Percentiles rank a stretch among this genome's conserved stretches.
Conservation (phyloP, 2,797 vertebrate species). For the Channallabes apus region DNA sequence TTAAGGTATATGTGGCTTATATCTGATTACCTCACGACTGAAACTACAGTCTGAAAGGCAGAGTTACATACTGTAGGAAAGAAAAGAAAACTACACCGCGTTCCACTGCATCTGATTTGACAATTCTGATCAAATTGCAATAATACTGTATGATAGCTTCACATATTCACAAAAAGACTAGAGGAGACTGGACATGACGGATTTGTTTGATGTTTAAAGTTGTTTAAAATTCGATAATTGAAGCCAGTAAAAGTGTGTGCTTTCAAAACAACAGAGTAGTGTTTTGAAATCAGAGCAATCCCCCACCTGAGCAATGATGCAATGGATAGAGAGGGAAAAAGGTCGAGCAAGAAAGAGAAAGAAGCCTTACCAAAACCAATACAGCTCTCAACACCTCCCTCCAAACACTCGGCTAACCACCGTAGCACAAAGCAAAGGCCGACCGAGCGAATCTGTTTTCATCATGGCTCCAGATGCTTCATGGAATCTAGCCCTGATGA, state of each 20-base stretch:
- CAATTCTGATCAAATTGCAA: slow-evolving; percentile 27
- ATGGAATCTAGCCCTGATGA: slow-evolving; percentile 4
- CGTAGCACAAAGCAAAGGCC: slow-evolving; percentile 26
- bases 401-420: slow-evolving; percentile 21
- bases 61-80: slow-evolving; percentile 31
- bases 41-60: slow-evolving; percentile 50
- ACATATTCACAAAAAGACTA: slow-evolving; percentile 15
- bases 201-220: slow-evolving; percentile 7
- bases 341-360: not conserved
- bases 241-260: slow-evolving; percentile 16
- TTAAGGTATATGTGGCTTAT: slow-evolving; percentile 19
- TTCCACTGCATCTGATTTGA: slow-evolving; percentile 23
- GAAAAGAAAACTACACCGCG: slow-evolving; percentile 9
- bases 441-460: not conserved
- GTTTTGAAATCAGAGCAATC: slow-evolving; percentile 37
- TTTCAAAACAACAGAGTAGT: slow-evolving; percentile 28
- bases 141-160: slow-evolving; percentile 50
- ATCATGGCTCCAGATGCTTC: slow-evolving; percentile 1
- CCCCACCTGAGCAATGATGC: slow-evolving; percentile 31
- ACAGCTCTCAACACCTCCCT: slow-evolving; percentile 3
- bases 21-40: slow-evolving; percentile 36
- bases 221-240: slow-evolving; percentile 20
- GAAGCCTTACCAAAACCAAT: slow-evolving; percentile 18
- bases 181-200: not conserved
- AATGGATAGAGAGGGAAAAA: not conserved